Conservation (phyloP, 2,113 vertebrate genomes). For the Phrynosoma platyrhinos region DNA sequence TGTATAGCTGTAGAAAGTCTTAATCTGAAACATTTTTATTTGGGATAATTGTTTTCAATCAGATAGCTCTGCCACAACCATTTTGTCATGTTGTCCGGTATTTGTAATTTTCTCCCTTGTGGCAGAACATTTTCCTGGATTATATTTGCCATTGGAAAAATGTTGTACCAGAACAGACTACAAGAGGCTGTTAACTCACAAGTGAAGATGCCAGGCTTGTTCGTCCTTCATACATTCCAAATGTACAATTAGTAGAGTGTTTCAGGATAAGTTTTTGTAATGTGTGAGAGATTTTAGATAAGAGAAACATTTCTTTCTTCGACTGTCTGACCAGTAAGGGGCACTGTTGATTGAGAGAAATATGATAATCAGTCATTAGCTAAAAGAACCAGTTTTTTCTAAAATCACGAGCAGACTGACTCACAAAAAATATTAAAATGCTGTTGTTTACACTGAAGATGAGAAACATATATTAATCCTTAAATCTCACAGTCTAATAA, state of each 20-base stretch:
- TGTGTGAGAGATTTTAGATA: background rate
- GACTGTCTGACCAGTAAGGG: constrained; percentile 64
- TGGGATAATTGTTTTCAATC: background rate
- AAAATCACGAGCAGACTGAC: background rate
- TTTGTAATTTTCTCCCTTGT: background rate
- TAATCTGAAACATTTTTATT: background rate
- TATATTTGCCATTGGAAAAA: background rate
- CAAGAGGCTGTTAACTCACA: background rate
- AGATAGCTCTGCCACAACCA: background rate
- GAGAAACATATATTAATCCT: background rate
- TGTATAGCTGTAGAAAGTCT: background rate
- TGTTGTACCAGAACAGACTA: background rate
- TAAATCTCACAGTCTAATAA: background rate
- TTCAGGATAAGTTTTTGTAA: background rate
- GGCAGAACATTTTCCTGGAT: constrained; percentile 1
- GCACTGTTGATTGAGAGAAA: constrained; percentile 69
- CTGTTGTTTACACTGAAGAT: background rate
- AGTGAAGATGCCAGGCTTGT: background rate
- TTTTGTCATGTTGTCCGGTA: fast-evolving
- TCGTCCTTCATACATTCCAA: background rate
- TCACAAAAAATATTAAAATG: background rate
- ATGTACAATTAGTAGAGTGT: background rate
- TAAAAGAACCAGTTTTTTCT: background rate
- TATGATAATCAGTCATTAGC: background rate
- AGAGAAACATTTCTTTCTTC: background rate